phyloP scores from a whole-genome alignment of 2,888 invertebrate species.

The Hylaea fasciaria region DNA sequence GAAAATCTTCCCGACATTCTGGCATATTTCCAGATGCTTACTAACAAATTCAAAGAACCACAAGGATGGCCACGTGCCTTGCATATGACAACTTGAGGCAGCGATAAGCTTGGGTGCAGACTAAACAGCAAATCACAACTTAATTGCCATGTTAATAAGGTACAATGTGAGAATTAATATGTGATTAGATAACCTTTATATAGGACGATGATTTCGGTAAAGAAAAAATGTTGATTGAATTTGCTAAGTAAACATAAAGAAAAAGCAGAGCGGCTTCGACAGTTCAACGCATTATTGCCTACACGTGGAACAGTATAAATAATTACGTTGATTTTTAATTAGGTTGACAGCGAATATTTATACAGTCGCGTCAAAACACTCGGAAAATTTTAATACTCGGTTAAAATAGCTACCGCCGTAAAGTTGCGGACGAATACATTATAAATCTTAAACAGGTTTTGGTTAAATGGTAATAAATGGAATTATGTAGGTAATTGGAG shows the following conservation, averaged over 20 bases:
- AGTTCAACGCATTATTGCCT: constrained; percentile 8
- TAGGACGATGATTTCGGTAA: constrained; percentile 37
- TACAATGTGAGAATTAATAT: constrained; percentile 18
- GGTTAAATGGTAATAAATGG: constrained; percentile 12
- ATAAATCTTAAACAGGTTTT: constrained; percentile 23
- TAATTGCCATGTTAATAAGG: constrained; percentile 15
- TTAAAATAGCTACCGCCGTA: constrained; percentile 27
- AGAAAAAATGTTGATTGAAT: constrained; percentile 10
- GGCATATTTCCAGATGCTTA: constrained; percentile 65
- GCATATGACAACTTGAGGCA: constrained; percentile 31
- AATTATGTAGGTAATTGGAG: constrained; percentile 14
- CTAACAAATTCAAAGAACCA: constrained; percentile 36
- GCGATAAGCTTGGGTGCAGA: constrained; percentile 16
- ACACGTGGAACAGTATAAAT: constrained; percentile 19
- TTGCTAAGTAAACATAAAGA: constrained; percentile 17
- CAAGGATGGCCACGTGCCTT: constrained; percentile 39
- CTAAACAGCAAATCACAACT: constrained; percentile 15
- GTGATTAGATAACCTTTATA: constrained; percentile 45
- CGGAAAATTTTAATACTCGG: constrained; percentile 33
- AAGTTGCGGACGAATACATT: constrained; percentile 16
- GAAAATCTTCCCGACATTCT: constrained; percentile 53
- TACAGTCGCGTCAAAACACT: constrained; percentile 24
- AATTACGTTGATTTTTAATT: constrained; percentile 27
- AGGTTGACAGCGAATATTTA: constrained; percentile 20
- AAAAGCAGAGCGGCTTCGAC: constrained; percentile 11